Evolutionary conservation across 2,888 invertebrate species (phyloP).

Genomic region (Cetonia aurata): DNA sequence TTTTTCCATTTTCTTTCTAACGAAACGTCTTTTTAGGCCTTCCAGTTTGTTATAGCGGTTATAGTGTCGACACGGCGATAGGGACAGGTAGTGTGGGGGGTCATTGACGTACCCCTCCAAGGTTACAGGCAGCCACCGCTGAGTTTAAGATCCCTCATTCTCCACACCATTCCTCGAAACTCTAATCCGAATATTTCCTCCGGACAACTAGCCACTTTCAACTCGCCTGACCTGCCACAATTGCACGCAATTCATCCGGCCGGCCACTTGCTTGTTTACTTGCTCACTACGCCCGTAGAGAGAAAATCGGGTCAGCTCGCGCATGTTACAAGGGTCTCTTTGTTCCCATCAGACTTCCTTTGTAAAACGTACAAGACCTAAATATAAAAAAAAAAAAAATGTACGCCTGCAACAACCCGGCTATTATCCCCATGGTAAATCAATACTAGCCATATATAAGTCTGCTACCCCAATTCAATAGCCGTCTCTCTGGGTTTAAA

Average conservation of each 20-base stretch:
- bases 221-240: constrained; percentile 43
- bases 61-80: constrained; percentile 50
- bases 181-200: constrained; percentile 31
- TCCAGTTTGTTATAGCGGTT: constrained; percentile 46
- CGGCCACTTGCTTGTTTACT: not conserved
- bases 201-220: not conserved
- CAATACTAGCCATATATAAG: constrained; percentile 24
- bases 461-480: constrained; percentile 41
- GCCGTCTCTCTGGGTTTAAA: constrained; percentile 27
- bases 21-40: constrained; percentile 46
- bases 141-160: constrained; percentile 25
- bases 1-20: constrained; percentile 43
- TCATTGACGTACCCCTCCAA: constrained; percentile 58
- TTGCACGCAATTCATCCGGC: constrained; percentile 28
- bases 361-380: constrained; percentile 1
- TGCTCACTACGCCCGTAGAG: too few relatives aligned
- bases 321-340: constrained; percentile 12
- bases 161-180: constrained; percentile 40
- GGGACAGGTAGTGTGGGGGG: constrained; percentile 56
- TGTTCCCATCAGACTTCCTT: constrained; percentile 28
- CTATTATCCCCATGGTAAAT: constrained; percentile 41
- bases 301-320: constrained; percentile 19
- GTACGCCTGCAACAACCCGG: constrained; percentile 25
- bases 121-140: constrained; percentile 53
- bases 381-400: not conserved